Evolutionary conservation across 2,797 vertebrate genomes (phyloP).

Genomic region (Phataginus tricuspis): DNA sequence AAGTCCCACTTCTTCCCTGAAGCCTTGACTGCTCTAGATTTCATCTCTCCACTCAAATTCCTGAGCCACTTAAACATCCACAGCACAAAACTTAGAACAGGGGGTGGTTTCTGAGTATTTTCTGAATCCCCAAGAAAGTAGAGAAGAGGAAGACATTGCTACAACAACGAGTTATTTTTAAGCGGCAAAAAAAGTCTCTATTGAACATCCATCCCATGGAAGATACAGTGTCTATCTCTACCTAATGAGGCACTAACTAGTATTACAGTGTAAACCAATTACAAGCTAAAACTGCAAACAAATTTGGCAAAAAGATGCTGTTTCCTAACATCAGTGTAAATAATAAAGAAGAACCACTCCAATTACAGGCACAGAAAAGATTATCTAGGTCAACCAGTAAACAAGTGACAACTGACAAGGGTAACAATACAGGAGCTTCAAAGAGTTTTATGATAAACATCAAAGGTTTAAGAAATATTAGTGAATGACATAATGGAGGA

Average conservation of each 20-base stretch:
- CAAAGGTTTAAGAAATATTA: neutral
- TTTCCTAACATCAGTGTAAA: neutral
- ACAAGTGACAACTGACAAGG: neutral
- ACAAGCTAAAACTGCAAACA: neutral
- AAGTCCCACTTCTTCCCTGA: constrained; percentile 8
- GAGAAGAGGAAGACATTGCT: neutral
- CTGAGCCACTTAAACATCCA: constrained; percentile 1
- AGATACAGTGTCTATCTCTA: neutral
- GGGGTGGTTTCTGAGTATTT: neutral
- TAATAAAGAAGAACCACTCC: neutral
- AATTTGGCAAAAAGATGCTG: neutral
- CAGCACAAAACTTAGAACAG: neutral
- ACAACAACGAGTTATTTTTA: neutral
- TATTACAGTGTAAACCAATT: neutral
- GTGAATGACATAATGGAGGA: neutral
- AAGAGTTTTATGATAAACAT: neutral
- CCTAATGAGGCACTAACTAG: neutral
- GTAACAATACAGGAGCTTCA: neutral
- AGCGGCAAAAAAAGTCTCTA: neutral
- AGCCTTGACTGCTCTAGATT: neutral
- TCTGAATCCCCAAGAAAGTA: neutral
- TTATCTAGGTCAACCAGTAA: neutral
- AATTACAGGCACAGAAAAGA: neutral
- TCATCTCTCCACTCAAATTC: neutral
- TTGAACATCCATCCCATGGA: neutral